Evolutionary conservation across 2,888 invertebrate species (phyloP), one percentile per base, ranked within the genome.

Genomic region (Sphaerophoria taeniata): DNA sequence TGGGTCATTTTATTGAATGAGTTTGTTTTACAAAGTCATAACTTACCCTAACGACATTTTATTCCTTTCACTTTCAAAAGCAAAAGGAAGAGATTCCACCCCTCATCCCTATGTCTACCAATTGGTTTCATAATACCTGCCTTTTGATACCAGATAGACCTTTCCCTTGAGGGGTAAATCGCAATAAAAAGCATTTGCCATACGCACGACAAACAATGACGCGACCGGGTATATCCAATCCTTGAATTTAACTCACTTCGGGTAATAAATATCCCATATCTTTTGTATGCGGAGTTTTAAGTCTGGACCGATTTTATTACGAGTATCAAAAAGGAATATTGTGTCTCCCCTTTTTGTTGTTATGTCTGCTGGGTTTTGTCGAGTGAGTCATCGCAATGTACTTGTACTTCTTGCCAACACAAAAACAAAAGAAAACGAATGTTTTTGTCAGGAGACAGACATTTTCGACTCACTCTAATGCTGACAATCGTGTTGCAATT

Each of bases 261-360:
- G n/a, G 33, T 45, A 47, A 61, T 61, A 61, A 61, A 61, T 61
- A 33, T 61, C n/a, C 45, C 33, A 45, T 61, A 45, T 47, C 61
- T 45, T 61, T 6, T 12, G 0, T 55, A 4, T 61, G 61, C 31
- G 16, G 61, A n/a, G 11, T 45, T n/a, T 55, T 31, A 11, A 61
- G 61, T 61, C 61, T 61, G 61, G 61, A 61, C 61, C 61, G 33
- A 33, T 61, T 61, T 61, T 47, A 61, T 47, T 45, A 9, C n/a
- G 45, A 0, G 24, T 24, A 61, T 2, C 45, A 33, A 47, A n/a
- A 31, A 55, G 7, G 36, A 9, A 43, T 43, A 7, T 7, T 49
- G 14, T 12, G 45, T 61, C 31, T 60, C 43, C 24, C n/a, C 36
- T 56, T 39, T 14, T 60, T 39, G 58, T 39, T 12, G 0, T 4